Percentiles rank a stretch among this genome's conserved stretches.
Conservation (phyloP, 2,797 vertebrate species). For the Silurus aristotelis region DNA sequence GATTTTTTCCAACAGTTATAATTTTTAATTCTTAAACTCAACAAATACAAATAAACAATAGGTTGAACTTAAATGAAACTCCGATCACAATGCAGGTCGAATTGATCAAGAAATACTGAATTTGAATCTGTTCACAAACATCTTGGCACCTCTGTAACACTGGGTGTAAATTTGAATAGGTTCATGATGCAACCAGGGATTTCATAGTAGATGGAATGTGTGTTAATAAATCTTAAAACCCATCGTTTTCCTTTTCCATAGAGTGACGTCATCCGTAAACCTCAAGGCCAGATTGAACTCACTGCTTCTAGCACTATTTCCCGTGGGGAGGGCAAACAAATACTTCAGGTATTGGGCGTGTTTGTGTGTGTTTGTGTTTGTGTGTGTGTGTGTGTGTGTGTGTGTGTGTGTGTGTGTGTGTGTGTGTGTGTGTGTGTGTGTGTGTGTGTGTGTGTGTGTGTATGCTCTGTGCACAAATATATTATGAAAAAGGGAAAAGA, state of each 20-base stretch:
- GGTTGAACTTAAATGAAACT: neutral
- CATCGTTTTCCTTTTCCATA: constrained; percentile 61
- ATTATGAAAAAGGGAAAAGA: too few species aligned
- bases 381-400: neutral
- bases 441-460: too few species aligned
- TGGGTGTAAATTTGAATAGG: neutral
- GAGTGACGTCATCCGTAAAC: constrained; percentile 96
- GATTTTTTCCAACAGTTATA: too few species aligned
- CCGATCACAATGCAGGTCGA: neutral
- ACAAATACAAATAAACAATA: neutral
- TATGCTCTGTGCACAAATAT: too few species aligned
- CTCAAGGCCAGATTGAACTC: constrained; percentile 95
- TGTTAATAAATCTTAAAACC: neutral
- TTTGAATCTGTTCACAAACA: neutral
- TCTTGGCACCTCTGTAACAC: neutral
- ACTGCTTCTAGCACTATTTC: constrained; percentile 86
- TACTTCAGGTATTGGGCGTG: constrained; percentile 84
- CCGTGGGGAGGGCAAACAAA: constrained; percentile 92
- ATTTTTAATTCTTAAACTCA: neutral
- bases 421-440: too few species aligned
- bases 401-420: neutral
- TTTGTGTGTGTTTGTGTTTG: neutral
- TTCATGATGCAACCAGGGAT: neutral
- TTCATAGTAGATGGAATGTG: neutral
- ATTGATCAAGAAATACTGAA: neutral